Conservation (phyloP, 1,140 invertebrate genomes). For the Dryas iulia region DNA sequence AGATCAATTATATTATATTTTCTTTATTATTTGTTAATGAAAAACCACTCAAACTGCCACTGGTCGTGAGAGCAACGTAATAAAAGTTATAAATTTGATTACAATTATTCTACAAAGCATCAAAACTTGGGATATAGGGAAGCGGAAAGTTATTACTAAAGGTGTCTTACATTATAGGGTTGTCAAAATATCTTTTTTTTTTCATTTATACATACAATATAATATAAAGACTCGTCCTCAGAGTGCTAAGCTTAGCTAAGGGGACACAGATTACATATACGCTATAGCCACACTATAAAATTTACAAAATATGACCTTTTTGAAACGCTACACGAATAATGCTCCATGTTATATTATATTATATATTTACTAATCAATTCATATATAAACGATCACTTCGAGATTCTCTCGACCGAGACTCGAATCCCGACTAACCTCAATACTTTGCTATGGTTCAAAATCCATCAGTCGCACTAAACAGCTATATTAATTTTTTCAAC, state of each 20-base stretch:
- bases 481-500: constrained; percentile 36
- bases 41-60: constrained; percentile 13
- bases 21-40: constrained; percentile 2
- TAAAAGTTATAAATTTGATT: constrained; percentile 17
- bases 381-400: constrained; percentile 69
- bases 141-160: constrained; percentile 32
- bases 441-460: constrained; percentile 32
- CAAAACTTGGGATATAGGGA: constrained; percentile 31
- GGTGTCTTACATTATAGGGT: constrained; percentile 39
- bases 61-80: constrained; percentile 25
- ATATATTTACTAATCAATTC: constrained; percentile 76
- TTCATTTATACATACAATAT: constrained; percentile 51
- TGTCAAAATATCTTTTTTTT: constrained; percentile 55
- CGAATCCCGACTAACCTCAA: constrained; percentile 26
- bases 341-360: constrained; percentile 45
- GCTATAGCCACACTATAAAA: constrained; percentile 79
- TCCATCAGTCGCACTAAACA: constrained; percentile 28
- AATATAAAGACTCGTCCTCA: constrained; percentile 49
- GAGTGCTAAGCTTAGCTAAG: constrained; percentile 75
- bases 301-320: constrained; percentile 80
- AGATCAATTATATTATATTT: not conserved
- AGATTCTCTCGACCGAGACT: constrained; percentile 43
- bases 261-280: constrained; percentile 67
- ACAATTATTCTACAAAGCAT: constrained; percentile 36
- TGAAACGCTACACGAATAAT: constrained; percentile 76